These are phyloP conservation scores for Eristalis intricaria DNA, from an alignment of 2,888 invertebrate genomes.

Conservation along the genomic window DNA sequence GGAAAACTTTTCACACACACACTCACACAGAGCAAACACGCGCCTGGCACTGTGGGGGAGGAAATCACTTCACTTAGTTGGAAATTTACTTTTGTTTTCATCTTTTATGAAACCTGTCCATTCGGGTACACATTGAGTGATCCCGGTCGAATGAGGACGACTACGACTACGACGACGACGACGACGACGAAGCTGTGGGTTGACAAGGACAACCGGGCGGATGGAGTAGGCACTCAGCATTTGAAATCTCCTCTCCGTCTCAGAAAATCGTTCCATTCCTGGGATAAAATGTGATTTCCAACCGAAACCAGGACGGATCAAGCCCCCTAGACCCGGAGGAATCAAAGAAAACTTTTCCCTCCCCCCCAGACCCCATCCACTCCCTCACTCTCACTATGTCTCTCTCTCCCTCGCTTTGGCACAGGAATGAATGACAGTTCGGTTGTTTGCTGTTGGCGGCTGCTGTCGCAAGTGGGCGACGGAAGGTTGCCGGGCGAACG, in stretches of 20 bases:
- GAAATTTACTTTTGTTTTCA: conserved; percentile 61
- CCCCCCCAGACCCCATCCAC: too few relatives aligned
- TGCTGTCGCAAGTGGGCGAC: conserved; percentile 42
- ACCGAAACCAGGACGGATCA: conserved; percentile 31
- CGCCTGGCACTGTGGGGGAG: neutral
- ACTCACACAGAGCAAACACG: neutral
- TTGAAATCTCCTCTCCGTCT: conserved; percentile 17
- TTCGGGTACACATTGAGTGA: conserved; percentile 61
- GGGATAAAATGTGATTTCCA: conserved; percentile 39
- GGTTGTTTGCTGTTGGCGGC: conserved; percentile 57
- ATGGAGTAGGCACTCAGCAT: conserved; percentile 36
- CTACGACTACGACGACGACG: neutral
- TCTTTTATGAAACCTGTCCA: conserved; percentile 68
- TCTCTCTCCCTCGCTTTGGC: neutral
- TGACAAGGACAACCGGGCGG: conserved; percentile 57
- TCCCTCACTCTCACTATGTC: neutral
- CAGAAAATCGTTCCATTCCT: neutral
- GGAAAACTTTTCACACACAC: conserved; percentile 44
- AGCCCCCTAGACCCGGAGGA: conserved; percentile 29
- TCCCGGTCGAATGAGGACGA: conserved; percentile 58
- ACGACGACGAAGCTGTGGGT: conserved; percentile 10
- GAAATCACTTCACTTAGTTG: conserved; percentile 68
- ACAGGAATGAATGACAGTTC: conserved; percentile 61
- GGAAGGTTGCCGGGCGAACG: conserved; percentile 15
- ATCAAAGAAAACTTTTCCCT: conserved; percentile 46